Evolutionary conservation across 2,797 vertebrate species (phyloP).

Genomic region (Phaenicophaeus curvirostris): DNA sequence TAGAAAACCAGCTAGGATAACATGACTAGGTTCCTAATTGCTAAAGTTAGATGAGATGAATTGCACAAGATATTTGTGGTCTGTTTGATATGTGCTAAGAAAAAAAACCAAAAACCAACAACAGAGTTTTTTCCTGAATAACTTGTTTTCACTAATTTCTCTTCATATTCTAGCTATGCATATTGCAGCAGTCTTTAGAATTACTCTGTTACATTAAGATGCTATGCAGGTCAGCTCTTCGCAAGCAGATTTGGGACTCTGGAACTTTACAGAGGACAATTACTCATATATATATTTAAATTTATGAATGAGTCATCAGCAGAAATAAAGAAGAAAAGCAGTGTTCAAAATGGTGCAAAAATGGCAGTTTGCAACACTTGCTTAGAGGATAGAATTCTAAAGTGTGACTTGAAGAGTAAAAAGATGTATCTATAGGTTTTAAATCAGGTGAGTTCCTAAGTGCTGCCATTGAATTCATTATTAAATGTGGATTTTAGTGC

Average conservation of each 20-base stretch:
- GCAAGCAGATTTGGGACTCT: not conserved
- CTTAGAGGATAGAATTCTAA: not conserved
- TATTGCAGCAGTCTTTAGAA: not conserved
- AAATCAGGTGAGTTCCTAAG: not conserved
- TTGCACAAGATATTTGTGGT: not conserved
- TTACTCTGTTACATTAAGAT: not conserved
- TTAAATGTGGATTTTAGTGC: not conserved
- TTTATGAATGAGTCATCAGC: not conserved
- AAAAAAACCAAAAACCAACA: not conserved
- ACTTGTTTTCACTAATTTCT: not conserved
- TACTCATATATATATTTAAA: not conserved
- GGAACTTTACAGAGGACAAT: not conserved
- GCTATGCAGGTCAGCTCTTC: not conserved
- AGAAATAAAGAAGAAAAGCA: not conserved
- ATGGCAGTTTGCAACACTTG: not conserved
- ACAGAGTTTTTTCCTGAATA: not conserved
- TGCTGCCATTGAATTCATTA: not conserved
- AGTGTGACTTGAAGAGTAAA: not conserved
- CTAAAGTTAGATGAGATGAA: not conserved
- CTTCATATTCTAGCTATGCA: not conserved
- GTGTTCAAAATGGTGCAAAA: not conserved
- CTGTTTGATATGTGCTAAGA: not conserved
- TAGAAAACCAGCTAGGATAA: not conserved
- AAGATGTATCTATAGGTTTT: not conserved
- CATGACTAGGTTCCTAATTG: not conserved